phyloP scores from a whole-genome alignment of 2,113 vertebrate genomes.

The Trinectes maculatus region DNA sequence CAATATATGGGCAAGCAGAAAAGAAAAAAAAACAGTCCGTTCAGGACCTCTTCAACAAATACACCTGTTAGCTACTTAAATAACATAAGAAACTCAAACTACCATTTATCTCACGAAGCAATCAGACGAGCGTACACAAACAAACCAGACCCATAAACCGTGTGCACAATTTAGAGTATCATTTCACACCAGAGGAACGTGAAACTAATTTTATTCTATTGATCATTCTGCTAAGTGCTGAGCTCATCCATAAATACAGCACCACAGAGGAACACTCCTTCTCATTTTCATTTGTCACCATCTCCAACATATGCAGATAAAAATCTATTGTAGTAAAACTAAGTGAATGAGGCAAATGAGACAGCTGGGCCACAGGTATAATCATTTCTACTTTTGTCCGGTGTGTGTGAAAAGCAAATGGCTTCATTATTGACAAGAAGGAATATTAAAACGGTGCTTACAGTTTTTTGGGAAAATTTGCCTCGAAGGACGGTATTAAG shows the following conservation, averaged over 20 bases:
- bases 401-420: conserved; percentile 32
- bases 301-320: conserved; percentile 50
- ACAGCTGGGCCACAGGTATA: conserved; percentile 27
- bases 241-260: conserved; percentile 30
- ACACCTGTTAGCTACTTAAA: conserved; percentile 13
- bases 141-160: conserved; percentile 23
- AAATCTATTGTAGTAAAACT: conserved; percentile 48
- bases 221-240: conserved; percentile 34
- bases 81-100: conserved; percentile 6
- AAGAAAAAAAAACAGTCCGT: conserved; percentile 7
- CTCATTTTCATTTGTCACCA: conserved; percentile 32
- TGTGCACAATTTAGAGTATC: conserved; percentile 10
- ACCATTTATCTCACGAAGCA: conserved; percentile 16
- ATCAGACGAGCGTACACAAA: neutral
- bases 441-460: conserved; percentile 46
- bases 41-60: conserved; percentile 12
- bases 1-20: conserved; percentile 11
- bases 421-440: conserved; percentile 33
- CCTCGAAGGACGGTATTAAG: conserved; percentile 47
- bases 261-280: conserved; percentile 27
- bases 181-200: conserved; percentile 6
- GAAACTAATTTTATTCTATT: conserved; percentile 25
- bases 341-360: conserved; percentile 26
- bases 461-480: conserved; percentile 47
- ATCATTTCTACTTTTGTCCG: conserved; percentile 44